phyloP scores from a whole-genome alignment of 2,113 vertebrate species.

The Picathartes gymnocephalus region DNA sequence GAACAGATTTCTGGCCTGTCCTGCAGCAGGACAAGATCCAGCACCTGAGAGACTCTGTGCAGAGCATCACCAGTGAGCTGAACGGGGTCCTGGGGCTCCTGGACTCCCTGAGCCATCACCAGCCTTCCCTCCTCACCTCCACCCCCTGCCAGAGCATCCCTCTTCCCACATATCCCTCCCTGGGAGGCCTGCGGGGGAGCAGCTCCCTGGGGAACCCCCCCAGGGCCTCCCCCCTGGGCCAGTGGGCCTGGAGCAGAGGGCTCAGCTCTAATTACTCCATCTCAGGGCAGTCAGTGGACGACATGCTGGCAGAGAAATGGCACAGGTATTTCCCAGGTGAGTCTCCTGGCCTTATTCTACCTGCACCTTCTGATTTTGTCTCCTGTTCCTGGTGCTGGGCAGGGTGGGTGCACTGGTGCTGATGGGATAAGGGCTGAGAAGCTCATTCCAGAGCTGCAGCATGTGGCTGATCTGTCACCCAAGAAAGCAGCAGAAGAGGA shows the following conservation, averaged over 20 bases:
- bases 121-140: slow-evolving; percentile 6
- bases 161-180: not conserved
- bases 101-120: slow-evolving; percentile 65
- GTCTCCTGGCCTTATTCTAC: not conserved
- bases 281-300: slow-evolving; percentile 58
- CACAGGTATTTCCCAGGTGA: slow-evolving; percentile 83
- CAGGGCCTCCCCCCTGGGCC: not conserved
- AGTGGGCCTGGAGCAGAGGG: slow-evolving; percentile 58
- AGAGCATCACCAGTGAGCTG: slow-evolving; percentile 82
- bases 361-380: rapidly evolving
- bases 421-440: not conserved
- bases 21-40: slow-evolving; percentile 76
- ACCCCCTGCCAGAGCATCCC: not conserved
- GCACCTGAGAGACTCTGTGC: slow-evolving; percentile 78
- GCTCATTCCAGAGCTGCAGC: not conserved
- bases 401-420: not conserved
- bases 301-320: slow-evolving; percentile 76
- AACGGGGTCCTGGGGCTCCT: slow-evolving; percentile 75
- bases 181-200: not conserved
- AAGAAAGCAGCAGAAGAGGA: not conserved
- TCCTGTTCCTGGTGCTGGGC: rapidly evolving
- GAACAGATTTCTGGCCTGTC: not conserved
- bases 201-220: not conserved
- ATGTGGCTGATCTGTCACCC: not conserved
- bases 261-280: not conserved